Percentiles rank a stretch among this genome's conserved stretches.
Conservation (phyloP, 1,140 invertebrate species). For the Scaptomyza hsui region DNA sequence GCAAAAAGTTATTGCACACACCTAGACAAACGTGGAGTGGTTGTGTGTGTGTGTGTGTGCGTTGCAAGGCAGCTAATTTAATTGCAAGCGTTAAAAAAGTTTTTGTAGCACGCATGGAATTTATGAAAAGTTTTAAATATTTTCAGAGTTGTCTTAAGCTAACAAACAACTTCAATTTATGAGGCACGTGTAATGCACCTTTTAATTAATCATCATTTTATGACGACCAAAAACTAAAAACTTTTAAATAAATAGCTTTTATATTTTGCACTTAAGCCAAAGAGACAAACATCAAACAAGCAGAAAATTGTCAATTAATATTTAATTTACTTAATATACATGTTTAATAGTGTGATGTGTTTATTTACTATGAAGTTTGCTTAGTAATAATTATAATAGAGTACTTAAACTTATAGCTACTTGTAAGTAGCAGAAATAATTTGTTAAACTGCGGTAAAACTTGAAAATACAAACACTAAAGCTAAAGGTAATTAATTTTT, state of each 20-base stretch:
- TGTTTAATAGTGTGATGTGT: not conserved
- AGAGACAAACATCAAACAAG: slow-evolving; percentile 19
- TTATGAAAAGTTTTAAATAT: slow-evolving; percentile 52
- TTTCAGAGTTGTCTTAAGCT: slow-evolving; percentile 32
- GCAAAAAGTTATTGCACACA: slow-evolving; percentile 52
- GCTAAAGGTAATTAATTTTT: not conserved
- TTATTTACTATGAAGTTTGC: slow-evolving; percentile 8
- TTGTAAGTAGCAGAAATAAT: not conserved
- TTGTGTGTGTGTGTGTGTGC: slow-evolving; percentile 6
- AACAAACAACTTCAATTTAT: slow-evolving; percentile 45
- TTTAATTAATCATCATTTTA: slow-evolving; percentile 29
- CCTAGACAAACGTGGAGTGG: not conserved
- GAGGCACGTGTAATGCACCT: slow-evolving; percentile 12
- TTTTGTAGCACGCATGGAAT: slow-evolving; percentile 63
- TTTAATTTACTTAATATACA: slow-evolving; percentile 27
- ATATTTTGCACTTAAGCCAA: not conserved
- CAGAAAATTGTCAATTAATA: slow-evolving; percentile 35
- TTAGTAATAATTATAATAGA: slow-evolving; percentile 5
- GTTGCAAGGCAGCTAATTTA: slow-evolving; percentile 65
- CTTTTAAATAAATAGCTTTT: not conserved
- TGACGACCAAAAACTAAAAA: not conserved
- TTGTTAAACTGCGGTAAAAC: not conserved
- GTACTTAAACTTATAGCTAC: slow-evolving; percentile 11
- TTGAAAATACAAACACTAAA: not conserved
- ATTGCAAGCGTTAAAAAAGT: slow-evolving; percentile 67